A percentile compares a stretch with the other conserved stretches of the same genome.
phyloP scores from a whole-genome alignment of 2,113 vertebrate genomes.

The Chitala chitala region DNA sequence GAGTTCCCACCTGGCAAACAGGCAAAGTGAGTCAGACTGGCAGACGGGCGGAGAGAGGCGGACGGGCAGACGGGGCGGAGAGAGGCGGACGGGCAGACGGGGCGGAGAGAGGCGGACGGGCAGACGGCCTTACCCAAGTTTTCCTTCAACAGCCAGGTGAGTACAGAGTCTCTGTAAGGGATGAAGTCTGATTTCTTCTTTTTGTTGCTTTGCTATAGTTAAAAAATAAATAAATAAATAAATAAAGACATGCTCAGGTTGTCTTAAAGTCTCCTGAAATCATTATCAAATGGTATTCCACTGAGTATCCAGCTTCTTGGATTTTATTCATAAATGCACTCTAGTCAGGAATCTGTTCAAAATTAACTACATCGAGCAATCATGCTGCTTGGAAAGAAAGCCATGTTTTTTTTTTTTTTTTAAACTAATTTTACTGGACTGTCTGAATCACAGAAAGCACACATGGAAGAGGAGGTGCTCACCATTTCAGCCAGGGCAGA shows the following conservation, averaged over 20 bases:
- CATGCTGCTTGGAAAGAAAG: too few relatives aligned
- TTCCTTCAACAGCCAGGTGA: constrained; percentile 74
- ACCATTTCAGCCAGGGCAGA: constrained; percentile 84
- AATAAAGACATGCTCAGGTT: not conserved
- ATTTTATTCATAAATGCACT: too few relatives aligned
- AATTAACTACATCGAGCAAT: too few relatives aligned
- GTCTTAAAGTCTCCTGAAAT: not conserved
- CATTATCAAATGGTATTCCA: too few relatives aligned
- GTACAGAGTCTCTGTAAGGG: constrained; percentile 81
- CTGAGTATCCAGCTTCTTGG: too few relatives aligned
- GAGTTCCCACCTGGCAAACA: constrained; percentile 74
- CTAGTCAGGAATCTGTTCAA: too few relatives aligned
- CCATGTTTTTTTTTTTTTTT: too few relatives aligned
- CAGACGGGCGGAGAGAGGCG: constrained; percentile 12
- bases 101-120: not conserved
- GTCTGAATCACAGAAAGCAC: too few relatives aligned
- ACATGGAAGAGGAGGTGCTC: not conserved
- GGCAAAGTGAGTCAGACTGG: not conserved
- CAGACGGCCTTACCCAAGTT: constrained; percentile 51
- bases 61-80: not conserved
- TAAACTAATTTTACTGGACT: too few relatives aligned
- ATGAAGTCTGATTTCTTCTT: constrained; percentile 80
- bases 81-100: not conserved
- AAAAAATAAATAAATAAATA: not conserved
- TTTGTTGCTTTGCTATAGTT: constrained; percentile 71